phyloP scores from a whole-genome alignment of 2,113 vertebrate species.

The Neodon shergylaensis region DNA sequence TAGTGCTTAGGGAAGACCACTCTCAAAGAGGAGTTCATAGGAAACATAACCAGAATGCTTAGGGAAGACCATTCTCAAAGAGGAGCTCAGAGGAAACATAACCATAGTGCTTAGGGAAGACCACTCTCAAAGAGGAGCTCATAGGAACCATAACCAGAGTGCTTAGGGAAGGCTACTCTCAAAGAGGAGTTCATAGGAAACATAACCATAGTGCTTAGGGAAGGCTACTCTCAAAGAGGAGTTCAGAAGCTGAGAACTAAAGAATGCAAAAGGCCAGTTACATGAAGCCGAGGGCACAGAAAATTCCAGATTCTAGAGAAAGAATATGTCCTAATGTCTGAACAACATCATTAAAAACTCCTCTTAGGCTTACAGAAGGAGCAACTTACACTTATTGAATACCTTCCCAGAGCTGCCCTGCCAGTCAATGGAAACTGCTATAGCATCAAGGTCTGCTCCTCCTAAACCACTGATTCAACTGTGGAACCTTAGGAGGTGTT shows the following conservation, averaged over 20 bases:
- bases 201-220: neutral
- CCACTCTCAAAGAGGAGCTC: no score
- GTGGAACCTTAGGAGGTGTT: neutral
- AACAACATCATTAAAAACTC: neutral
- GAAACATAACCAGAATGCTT: neutral
- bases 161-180: neutral
- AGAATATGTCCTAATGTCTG: neutral
- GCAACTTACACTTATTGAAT: slow-evolving; percentile 6
- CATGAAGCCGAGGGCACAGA: neutral
- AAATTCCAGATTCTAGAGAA: neutral
- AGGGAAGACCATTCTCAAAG: neutral
- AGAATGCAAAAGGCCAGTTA: neutral
- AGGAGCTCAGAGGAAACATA: no score
- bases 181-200: no score
- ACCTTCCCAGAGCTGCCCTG: neutral
- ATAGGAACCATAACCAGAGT: neutral
- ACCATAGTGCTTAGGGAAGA: neutral
- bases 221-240: neutral
- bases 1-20: neutral
- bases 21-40: no score
- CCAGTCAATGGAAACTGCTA: neutral
- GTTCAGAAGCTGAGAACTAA: neutral
- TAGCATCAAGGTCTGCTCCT: neutral
- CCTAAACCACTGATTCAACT: neutral
- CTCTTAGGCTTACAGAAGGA: neutral